Evolutionary conservation across 1,140 invertebrate genomes (phyloP), one percentile per base, ranked within the genome.

Genomic region (Streblospio benedicti): DNA sequence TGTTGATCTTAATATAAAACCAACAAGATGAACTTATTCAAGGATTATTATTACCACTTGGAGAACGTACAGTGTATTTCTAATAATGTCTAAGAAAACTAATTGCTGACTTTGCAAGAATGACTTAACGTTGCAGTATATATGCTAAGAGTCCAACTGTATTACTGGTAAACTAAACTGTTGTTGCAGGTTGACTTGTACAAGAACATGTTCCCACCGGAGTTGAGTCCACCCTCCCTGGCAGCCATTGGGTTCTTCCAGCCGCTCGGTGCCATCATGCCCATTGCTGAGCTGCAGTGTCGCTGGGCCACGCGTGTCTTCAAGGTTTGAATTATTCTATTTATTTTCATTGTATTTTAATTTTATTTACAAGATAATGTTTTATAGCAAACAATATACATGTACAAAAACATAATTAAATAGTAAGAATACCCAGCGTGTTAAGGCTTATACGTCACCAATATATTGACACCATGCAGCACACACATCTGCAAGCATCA

Each of bases 181-280:
- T n/a, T n/a, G n/a, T n/a, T n/a, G n/a, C n/a, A n/a, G n/a, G 71
- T 81, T 4, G 66, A 78, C 2, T 67, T 83, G 0, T 83, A 74
- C 68, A 81, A 79, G 57, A 76, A 74, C 60, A 71, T 80, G 33
- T 81, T 80, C 41, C 77, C 76, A 18, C 78, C 79, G 1, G 60
- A 73, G 28, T 59, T 76, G 4, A 54, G 69, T 20, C 71, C 72
- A n/a, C 63, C 56, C 0, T 76, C 74, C 1, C 47, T 83, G 35
- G 75, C 79, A n/a, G 66, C 83, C 1, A 81, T 83, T 54, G 82
- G 82, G 0, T 72, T 80, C 31, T 66, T 81, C 41, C 82, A 82
- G 65, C 78, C 81, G 32, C 61, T 82, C 16, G 80, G 81, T 41
- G 69, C 79, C 30, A 69, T 82, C n/a, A 72, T 80, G 62, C 80